Evolutionary conservation across 2,113 vertebrate species (phyloP), one percentile per base, ranked within the genome.

Genomic region (Labeo rohita): DNA sequence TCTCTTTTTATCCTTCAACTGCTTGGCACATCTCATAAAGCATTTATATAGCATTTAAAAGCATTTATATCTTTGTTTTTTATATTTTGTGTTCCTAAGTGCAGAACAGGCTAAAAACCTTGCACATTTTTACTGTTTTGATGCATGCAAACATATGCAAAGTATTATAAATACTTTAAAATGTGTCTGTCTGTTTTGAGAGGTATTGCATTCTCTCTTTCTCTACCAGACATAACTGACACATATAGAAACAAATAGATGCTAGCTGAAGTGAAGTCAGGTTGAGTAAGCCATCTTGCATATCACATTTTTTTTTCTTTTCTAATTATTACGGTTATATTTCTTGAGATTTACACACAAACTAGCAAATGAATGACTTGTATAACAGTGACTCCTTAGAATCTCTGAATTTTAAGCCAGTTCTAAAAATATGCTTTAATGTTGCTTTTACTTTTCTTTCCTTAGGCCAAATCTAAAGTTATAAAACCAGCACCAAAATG

Each of bases 11-110:
- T 61, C 56, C 18, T 28, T 39, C 43, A 82, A 9, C 84, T 61
- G 28, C 28, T 6, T 63, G 52, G 23, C 78, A 65, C 63, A 83
- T 16, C 65, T 21, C 63, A 72, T 73, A 21, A 68, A 82, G 45
- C 80, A 70, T 49, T 49, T 52, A 77, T 36, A 21, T 50, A 77
- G 7, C 50, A 21, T 36, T 54, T 54, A 34, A 77, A 54, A 77
- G 15, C 50, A 50, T 50, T 50, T 49, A 49, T 13, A 74, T 47
- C 39, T 63, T 50, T 49, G 36, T 3, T 13, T 61, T 63, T 43
- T 36, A 21, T 12, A 82, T 82, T 13, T 82, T n/a, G 28, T 70
- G n/a, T 68, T 49, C 7, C 9, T n/a, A 8, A 0, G 45, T 6
- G 10, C 11, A 50, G 21, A 50, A 47, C n/a, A 72, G 39, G 11